These are phyloP conservation scores for Drosophila melanica DNA, from an alignment of 1,140 invertebrate species.

Conservation along the genomic window DNA sequence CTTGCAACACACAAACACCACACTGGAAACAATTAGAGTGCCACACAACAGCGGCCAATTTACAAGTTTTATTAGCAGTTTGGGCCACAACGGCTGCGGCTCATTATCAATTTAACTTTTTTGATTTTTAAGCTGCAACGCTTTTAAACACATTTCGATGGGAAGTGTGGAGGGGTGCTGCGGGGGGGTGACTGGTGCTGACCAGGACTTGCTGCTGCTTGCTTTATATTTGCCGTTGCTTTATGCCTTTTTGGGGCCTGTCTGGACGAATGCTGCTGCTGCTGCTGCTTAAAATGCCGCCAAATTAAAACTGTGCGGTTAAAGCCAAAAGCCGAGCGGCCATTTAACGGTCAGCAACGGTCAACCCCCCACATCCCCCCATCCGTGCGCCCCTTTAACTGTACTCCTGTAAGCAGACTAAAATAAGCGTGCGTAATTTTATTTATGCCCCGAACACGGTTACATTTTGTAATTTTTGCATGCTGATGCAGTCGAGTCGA, in stretches of 20 bases:
- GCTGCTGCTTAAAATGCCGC: constrained; percentile 25
- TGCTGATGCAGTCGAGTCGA: constrained; percentile 52
- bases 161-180: background rate
- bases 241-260: constrained; percentile 45
- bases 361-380: background rate
- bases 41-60: constrained; percentile 38
- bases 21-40: constrained; percentile 33
- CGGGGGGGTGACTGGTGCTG: background rate
- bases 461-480: constrained; percentile 82
- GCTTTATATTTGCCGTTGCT: constrained; percentile 65
- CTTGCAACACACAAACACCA: constrained; percentile 41
- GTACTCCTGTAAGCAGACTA: constrained; percentile 76
- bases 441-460: constrained; percentile 81
- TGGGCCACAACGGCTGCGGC: constrained; percentile 48
- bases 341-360: constrained; percentile 37
- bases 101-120: constrained; percentile 82
- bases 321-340: constrained; percentile 58
- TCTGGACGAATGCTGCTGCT: background rate
- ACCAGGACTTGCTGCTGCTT: constrained; percentile 18
- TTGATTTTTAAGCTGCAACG: constrained; percentile 70
- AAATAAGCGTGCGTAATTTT: constrained; percentile 84
- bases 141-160: constrained; percentile 52
- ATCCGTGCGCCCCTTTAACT: constrained; percentile 1
- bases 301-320: constrained; percentile 82
- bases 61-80: constrained; percentile 23